A percentile compares a stretch with the other conserved stretches of the same genome.
phyloP scores from a whole-genome alignment of 2,888 invertebrate species.

The Callosobruchus maculatus region DNA sequence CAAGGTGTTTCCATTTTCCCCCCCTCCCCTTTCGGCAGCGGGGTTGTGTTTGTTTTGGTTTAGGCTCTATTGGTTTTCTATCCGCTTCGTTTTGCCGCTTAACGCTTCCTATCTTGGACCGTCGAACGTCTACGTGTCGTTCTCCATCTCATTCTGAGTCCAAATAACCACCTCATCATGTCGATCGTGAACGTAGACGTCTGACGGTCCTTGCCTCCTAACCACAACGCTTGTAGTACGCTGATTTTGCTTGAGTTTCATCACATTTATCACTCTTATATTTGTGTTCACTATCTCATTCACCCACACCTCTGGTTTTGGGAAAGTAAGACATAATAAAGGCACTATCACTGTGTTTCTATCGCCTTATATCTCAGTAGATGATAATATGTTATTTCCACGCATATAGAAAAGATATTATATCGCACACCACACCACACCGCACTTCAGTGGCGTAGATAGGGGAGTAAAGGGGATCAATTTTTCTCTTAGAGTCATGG shows the following conservation, averaged over 20 bases:
- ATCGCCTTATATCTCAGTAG: background rate
- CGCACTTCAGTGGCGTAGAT: too few relatives aligned
- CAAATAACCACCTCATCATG: background rate
- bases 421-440: background rate
- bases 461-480: too few relatives aligned
- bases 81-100: constrained; percentile 8
- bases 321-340: background rate
- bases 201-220: constrained; percentile 2
- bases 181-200: background rate
- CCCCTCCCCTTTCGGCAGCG: constrained; percentile 45
- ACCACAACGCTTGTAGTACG: constrained; percentile 30
- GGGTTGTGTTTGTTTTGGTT: constrained; percentile 44
- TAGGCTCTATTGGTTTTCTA: constrained; percentile 33
- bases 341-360: background rate
- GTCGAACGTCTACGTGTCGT: constrained; percentile 2
- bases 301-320: constrained; percentile 7
- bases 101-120: constrained; percentile 2
- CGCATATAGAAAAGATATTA: background rate
- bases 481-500: too few relatives aligned
- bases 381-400: background rate
- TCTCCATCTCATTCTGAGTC: background rate
- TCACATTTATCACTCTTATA: constrained; percentile 31
- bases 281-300: constrained; percentile 37
- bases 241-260: constrained; percentile 35
- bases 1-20: constrained; percentile 53